phyloP scores from a whole-genome alignment of 2,888 invertebrate species.

The Perdita meconis region DNA sequence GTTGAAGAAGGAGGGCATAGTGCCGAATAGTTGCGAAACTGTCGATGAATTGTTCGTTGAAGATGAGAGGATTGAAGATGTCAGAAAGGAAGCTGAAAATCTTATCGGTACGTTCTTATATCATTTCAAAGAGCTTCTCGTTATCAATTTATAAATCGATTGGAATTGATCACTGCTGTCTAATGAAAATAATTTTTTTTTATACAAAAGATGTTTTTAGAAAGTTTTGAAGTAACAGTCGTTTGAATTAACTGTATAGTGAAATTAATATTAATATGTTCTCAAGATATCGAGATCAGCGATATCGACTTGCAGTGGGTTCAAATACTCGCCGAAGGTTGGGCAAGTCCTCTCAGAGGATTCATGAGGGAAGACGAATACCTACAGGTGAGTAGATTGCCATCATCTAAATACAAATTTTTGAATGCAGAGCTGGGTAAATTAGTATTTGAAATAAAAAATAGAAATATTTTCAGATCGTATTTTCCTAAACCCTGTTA shows the following conservation, averaged over 20 bases:
- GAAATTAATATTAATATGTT: constrained; percentile 50
- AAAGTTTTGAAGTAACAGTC: neutral
- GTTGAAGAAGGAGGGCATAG: constrained; percentile 89
- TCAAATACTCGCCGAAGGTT: constrained; percentile 97
- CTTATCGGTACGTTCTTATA: constrained; percentile 24
- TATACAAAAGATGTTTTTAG: too few species aligned
- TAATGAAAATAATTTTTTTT: too few species aligned
- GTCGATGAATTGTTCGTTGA: constrained; percentile 90
- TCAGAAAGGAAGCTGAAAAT: constrained; percentile 86
- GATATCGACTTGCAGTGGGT: constrained; percentile 97
- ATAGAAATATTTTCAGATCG: too few species aligned
- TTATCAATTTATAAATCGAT: too few species aligned
- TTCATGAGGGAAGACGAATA: constrained; percentile 98
- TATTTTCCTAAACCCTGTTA: too few species aligned
- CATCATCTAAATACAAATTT: too few species aligned
- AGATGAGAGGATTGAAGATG: constrained; percentile 87
- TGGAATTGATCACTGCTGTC: too few species aligned
- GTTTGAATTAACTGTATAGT: neutral
- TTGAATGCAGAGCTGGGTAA: too few species aligned
- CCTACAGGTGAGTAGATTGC: constrained; percentile 87
- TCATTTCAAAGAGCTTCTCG: neutral
- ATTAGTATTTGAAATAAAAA: too few species aligned
- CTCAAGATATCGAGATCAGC: constrained; percentile 89
- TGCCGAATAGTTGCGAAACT: constrained; percentile 74
- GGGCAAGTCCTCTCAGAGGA: constrained; percentile 97